Evolutionary conservation across 2,113 vertebrate genomes (phyloP).

Genomic region (Nycticebus coucang): DNA sequence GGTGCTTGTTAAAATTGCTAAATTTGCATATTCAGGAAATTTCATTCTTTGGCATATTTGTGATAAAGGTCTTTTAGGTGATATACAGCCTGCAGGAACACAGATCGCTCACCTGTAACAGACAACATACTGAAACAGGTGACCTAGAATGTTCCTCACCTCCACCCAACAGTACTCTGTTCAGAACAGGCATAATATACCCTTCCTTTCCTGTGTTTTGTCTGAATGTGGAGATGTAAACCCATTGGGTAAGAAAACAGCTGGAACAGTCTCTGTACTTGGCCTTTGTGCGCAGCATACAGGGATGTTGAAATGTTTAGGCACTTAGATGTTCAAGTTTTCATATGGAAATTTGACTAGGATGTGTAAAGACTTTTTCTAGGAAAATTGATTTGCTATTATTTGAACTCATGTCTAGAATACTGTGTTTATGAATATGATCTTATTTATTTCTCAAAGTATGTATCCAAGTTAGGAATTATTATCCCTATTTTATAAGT

Average conservation of each 20-base stretch:
- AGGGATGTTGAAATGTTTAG: background rate
- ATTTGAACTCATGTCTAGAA: background rate
- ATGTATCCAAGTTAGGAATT: background rate
- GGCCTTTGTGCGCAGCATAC: background rate
- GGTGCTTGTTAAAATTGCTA: constrained; percentile 62
- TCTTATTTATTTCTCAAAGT: constrained; percentile 20
- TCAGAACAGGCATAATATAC: background rate
- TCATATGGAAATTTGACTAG: background rate
- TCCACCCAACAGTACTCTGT: background rate
- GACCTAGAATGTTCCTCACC: background rate
- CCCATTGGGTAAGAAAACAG: background rate
- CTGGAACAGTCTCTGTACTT: background rate
- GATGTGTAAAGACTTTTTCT: background rate
- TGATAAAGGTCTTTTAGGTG: background rate
- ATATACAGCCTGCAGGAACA: background rate
- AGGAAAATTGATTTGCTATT: constrained; percentile 18
- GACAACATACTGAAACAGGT: background rate
- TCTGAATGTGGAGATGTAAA: background rate
- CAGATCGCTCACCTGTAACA: background rate
- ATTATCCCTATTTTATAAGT: background rate
- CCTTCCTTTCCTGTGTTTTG: background rate
- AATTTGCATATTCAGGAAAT: constrained; percentile 61
- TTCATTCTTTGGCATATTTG: constrained; percentile 29
- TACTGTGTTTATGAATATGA: background rate
- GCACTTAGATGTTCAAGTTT: background rate